Evolutionary conservation across 2,888 invertebrate species (phyloP).

Genomic region (Orchesella flavescens): DNA sequence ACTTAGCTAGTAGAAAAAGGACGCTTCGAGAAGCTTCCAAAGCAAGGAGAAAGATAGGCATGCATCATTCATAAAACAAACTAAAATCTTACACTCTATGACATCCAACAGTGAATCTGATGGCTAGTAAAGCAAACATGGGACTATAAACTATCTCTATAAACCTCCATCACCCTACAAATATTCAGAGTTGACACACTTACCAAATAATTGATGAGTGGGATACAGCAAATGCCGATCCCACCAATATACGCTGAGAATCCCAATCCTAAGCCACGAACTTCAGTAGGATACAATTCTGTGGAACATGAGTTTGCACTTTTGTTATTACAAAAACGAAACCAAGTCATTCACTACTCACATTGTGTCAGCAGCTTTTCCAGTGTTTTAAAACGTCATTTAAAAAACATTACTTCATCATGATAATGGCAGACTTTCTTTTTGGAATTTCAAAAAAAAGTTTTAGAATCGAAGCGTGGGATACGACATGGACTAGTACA

Average conservation of each 20-base stretch:
- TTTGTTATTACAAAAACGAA: slow-evolving; percentile 49
- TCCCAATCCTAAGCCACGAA: slow-evolving; percentile 91
- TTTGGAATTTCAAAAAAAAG: too few species aligned
- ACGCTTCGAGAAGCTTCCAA: too few species aligned
- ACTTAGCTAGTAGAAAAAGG: too few species aligned
- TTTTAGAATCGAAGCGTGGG: too few species aligned
- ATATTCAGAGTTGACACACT: slow-evolving; percentile 73
- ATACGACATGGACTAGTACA: too few species aligned
- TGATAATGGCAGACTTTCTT: slow-evolving; percentile 33
- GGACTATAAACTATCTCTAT: too few species aligned
- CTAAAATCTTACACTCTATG: too few species aligned
- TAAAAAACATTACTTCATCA: slow-evolving; percentile 40
- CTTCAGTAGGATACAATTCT: slow-evolving; percentile 91
- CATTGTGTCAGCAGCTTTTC: background rate
- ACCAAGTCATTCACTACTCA: background rate
- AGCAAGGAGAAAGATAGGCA: too few species aligned
- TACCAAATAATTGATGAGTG: slow-evolving; percentile 92
- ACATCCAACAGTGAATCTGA: too few species aligned
- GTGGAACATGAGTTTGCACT: slow-evolving; percentile 52
- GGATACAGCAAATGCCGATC: slow-evolving; percentile 89
- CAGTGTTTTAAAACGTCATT: slow-evolving; percentile 40
- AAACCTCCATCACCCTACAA: background rate
- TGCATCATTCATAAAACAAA: too few species aligned
- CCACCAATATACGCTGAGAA: slow-evolving; percentile 93
- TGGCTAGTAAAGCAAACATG: too few species aligned